Base-by-base conservation (phyloP, 2,797 vertebrate species). In the Pseudomugil tenellus region DNA sequence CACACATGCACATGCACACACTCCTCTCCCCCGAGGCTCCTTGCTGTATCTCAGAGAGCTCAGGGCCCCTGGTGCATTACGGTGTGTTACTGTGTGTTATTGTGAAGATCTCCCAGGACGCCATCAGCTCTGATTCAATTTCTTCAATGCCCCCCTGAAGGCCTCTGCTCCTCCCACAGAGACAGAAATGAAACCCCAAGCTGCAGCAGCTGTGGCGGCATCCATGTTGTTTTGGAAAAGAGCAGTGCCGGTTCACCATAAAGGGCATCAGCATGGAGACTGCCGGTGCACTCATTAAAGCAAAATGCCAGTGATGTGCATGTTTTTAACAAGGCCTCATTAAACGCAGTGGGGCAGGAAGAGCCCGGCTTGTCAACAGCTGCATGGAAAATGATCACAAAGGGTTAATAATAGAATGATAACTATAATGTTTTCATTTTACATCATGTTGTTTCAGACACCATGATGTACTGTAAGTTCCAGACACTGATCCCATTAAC, bases 151-250 rank as follows among this genome's bases (percentile, higher is more conserved):
- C 73, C 79, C 77, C 76, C 37, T 1, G 46, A 28, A 63, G 81
- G 74, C 80, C 68, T 58, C 65, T 29, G 70, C 69, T 65, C 61
- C 80, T 81, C 84, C 81, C 74, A 61, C 63, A 0, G 88, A 73
- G 79, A 78, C 34, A 0, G 4, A 65, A 72, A 86, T 74, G 43
- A 76, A 83, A 41, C 67, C 56, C 70, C 25, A 48, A 74, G 77
- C 80, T 29, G 54, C 13, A n/a, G 68, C 68, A 73, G 68, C 70
- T 54, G 79, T 2, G 59, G 65, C n/a, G 28, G 72, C 68, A 58
- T 63, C 79, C 80, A 72, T 84, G 83, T 87, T 89, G 84, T 89
- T 90, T 84, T 84, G 87, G 86, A 89, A 87, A 79, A 73, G 76
- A 87, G 78, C 75, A 60, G 68, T 41, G 26, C 49, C 37, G 1